A percentile compares a stretch with the other conserved stretches of the same genome.
Evolutionary conservation across 2,113 vertebrate species (phyloP).

Genomic region (Elephas maximus): DNA sequence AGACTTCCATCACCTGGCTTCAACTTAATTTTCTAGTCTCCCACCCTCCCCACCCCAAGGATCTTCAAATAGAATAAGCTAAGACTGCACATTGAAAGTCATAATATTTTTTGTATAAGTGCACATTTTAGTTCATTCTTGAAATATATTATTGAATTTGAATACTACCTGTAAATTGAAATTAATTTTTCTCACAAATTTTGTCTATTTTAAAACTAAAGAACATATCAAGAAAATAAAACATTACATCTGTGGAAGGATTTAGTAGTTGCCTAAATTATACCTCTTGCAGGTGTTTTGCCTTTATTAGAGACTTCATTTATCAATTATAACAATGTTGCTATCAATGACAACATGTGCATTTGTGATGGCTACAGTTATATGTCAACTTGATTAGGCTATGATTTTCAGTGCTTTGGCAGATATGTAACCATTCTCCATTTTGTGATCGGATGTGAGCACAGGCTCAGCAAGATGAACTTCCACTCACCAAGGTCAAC

Average conservation of each 20-base stretch:
- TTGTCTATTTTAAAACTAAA: slow-evolving; percentile 19
- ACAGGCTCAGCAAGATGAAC: too few species aligned
- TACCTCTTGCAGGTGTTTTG: background rate
- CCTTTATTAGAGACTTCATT: slow-evolving; percentile 48
- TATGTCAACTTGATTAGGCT: too few species aligned
- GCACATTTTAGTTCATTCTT: background rate
- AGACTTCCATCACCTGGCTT: background rate
- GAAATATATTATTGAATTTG: background rate
- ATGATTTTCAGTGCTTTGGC: too few species aligned
- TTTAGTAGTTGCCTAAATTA: background rate
- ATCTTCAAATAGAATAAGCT: background rate
- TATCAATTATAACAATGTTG: background rate
- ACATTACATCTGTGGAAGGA: background rate
- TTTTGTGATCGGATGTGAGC: too few species aligned
- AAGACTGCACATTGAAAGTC: background rate
- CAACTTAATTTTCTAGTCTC: background rate
- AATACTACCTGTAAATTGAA: slow-evolving; percentile 1
- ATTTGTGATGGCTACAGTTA: background rate
- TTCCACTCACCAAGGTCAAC: too few species aligned
- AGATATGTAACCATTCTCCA: too few species aligned
- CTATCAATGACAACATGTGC: background rate
- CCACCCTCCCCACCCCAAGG: background rate
- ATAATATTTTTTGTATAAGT: background rate
- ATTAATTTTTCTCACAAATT: background rate
- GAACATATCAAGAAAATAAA: background rate